Conservation (phyloP, 2,113 vertebrate species). For the Pteropus alecto region DNA sequence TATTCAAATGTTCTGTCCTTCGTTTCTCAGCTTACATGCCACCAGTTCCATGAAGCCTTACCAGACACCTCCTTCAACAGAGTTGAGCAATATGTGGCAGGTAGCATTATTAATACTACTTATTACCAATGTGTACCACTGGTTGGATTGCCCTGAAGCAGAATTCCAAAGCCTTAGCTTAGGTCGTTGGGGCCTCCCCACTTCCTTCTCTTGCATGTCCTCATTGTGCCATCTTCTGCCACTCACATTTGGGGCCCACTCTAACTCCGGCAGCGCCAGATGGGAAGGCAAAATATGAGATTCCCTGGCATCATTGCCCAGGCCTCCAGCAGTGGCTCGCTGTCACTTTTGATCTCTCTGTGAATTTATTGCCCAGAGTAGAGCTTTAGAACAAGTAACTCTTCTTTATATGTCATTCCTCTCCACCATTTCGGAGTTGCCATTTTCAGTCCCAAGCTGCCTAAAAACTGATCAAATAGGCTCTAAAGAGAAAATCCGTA, state of each 20-base stretch:
- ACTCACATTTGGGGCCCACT: not conserved
- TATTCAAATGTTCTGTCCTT: not conserved
- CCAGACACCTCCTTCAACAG: not conserved
- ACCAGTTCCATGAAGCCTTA: not conserved
- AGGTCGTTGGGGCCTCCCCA: not conserved
- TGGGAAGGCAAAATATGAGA: not conserved
- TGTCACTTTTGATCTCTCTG: not conserved
- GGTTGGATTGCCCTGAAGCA: not conserved
- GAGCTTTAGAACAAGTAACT: not conserved
- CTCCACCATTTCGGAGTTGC: not conserved
- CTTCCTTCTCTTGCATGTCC: not conserved
- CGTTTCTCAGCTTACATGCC: not conserved
- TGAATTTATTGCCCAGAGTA: not conserved
- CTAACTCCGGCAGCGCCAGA: not conserved
- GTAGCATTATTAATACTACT: too few relatives aligned
- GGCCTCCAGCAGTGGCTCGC: not conserved
- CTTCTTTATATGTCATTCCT: not conserved
- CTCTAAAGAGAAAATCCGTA: not conserved
- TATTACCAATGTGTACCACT: not conserved
- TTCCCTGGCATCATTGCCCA: accelerated
- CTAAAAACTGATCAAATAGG: not conserved
- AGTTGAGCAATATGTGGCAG: too few relatives aligned
- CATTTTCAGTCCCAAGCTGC: not conserved
- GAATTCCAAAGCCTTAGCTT: not conserved
- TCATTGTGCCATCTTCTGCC: too few relatives aligned